A percentile compares a stretch with the other conserved stretches of the same genome.
These are phyloP conservation scores for Manis javanica DNA, from an alignment of 2,797 vertebrate species.

Conservation along the genomic window DNA sequence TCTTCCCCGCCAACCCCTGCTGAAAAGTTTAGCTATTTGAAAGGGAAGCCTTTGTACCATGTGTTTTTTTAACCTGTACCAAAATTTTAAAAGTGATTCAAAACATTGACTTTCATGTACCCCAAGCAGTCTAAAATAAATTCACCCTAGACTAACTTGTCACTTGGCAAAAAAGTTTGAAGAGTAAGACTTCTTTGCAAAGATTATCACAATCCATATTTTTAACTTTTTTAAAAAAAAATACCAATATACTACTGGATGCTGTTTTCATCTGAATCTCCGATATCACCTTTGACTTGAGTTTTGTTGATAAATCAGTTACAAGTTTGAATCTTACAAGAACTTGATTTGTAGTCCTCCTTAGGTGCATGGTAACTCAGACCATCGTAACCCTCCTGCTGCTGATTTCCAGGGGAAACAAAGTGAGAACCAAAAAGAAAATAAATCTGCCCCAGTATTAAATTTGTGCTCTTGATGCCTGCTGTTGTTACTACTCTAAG, in stretches of 20 bases:
- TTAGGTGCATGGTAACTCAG: neutral
- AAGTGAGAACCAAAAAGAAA: slow-evolving; percentile 56
- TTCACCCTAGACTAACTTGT: neutral
- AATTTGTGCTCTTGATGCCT: slow-evolving; percentile 24
- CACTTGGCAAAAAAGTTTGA: neutral
- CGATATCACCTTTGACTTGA: neutral
- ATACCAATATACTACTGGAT: neutral
- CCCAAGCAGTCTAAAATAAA: neutral
- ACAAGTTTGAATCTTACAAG: neutral
- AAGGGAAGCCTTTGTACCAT: neutral
- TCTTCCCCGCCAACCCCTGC: neutral
- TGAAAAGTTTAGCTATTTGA: slow-evolving; percentile 5
- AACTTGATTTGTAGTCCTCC: neutral
- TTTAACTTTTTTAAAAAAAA: neutral
- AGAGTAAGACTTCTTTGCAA: neutral
- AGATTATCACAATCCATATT: neutral
- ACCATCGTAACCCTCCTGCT: neutral
- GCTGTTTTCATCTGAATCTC: neutral
- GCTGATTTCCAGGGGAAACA: slow-evolving; percentile 31
- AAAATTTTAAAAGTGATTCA: slow-evolving; percentile 12
- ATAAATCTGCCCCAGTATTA: slow-evolving; percentile 55
- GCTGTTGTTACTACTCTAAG: slow-evolving; percentile 45
- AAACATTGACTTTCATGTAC: neutral
- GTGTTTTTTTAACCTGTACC: neutral
- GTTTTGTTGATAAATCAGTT: neutral